Evolutionary conservation across 1,140 invertebrate species (phyloP).

Genomic region (Aphelinus certus): DNA sequence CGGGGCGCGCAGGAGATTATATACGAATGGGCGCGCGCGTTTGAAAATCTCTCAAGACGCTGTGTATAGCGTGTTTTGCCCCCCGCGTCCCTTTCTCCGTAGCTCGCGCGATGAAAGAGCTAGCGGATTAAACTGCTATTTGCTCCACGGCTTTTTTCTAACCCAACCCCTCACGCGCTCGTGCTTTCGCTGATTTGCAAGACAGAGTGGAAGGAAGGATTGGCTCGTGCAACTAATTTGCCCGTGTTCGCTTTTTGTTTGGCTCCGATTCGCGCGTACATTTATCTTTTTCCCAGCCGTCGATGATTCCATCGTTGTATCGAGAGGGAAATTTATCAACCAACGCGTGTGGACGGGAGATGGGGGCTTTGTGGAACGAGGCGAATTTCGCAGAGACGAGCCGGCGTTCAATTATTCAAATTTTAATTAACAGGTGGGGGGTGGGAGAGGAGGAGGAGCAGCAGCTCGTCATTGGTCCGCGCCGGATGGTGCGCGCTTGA

Average conservation of each 20-base stretch:
- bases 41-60: slow-evolving; percentile 26
- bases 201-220: too few relatives aligned
- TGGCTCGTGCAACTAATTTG: slow-evolving; percentile 27
- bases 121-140: slow-evolving; percentile 35
- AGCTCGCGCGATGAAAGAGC: not conserved
- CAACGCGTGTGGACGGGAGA: too few relatives aligned
- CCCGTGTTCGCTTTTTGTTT: slow-evolving; percentile 20
- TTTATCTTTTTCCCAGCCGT: not conserved
- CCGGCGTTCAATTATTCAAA: too few relatives aligned
- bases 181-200: not conserved
- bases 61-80: not conserved
- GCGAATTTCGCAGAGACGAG: too few relatives aligned
- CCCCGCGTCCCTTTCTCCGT: not conserved
- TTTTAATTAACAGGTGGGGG: too few relatives aligned
- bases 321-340: too few relatives aligned
- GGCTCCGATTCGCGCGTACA: not conserved
- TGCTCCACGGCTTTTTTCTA: slow-evolving; percentile 29
- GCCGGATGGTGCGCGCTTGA: too few relatives aligned
- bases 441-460: too few relatives aligned
- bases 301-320: too few relatives aligned
- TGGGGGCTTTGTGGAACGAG: too few relatives aligned
- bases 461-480: too few relatives aligned
- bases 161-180: not conserved
- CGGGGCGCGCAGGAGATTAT: slow-evolving; percentile 30
- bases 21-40: slow-evolving; percentile 2